A percentile compares a stretch with the other conserved stretches of the same genome.
phyloP scores from a whole-genome alignment of 2,113 vertebrate species.

The Charina bottae region DNA sequence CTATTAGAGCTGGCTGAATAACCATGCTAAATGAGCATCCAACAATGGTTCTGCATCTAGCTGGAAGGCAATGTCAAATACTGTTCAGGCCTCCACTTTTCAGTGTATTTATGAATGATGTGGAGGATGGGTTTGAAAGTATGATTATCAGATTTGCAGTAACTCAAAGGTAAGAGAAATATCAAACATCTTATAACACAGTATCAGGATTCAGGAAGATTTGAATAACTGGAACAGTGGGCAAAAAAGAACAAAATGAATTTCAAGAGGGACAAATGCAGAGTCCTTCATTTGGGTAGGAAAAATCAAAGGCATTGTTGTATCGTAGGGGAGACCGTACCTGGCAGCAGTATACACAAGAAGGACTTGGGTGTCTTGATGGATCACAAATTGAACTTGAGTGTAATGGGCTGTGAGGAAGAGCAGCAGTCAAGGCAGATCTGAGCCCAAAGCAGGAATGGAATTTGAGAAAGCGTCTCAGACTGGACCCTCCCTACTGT shows the following conservation, averaged over 20 bases:
- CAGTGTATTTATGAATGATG: too few relatives aligned
- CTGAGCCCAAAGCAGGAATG: too few relatives aligned
- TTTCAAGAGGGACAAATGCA: too few relatives aligned
- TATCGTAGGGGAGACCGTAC: background rate
- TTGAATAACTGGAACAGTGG: background rate
- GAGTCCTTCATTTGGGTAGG: too few relatives aligned
- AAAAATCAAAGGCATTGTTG: background rate
- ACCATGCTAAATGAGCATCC: too few relatives aligned
- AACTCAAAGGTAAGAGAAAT: background rate
- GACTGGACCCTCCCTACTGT: background rate
- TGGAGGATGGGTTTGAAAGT: too few relatives aligned
- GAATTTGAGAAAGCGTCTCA: background rate
- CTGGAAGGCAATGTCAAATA: too few relatives aligned
- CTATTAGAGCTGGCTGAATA: too few relatives aligned
- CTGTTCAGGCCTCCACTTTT: too few relatives aligned
- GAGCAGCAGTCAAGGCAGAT: too few relatives aligned
- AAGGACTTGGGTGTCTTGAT: background rate
- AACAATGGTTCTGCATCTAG: too few relatives aligned
- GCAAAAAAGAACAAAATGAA: too few relatives aligned
- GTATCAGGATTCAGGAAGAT: background rate
- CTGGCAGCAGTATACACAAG: background rate
- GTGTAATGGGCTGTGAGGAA: background rate
- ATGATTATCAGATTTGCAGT: background rate
- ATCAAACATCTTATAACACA: background rate
- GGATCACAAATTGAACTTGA: background rate